Base-by-base conservation (phyloP, 1,140 invertebrate genomes). In the Lepidurus arcticus region DNA sequence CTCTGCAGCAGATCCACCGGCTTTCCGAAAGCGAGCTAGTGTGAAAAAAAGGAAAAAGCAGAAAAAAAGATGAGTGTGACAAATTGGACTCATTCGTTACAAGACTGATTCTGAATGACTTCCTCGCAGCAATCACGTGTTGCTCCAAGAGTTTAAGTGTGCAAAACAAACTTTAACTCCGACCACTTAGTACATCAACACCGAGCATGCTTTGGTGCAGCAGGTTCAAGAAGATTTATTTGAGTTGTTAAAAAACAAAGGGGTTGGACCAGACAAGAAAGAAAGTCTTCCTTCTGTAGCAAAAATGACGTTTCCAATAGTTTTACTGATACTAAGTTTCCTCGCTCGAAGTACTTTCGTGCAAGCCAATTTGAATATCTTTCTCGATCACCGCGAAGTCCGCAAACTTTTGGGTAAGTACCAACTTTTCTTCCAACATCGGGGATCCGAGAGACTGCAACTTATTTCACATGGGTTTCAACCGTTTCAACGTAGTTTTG, bases 321-420 rank as follows among this genome's bases (percentile, higher is more conserved):
- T 76, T 45, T 47, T 16, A 42, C 26, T 45, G 75, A 43, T 44
- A 44, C 34, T 44, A 7, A 44, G 26, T 42, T 16, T 76, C 43
- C 13, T 44, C 10, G n/a, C 47, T 44, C 42, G 13, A 42, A 42
- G 43, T 11, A 13, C 74, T 13, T 44, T 47, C 42, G 42, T 47
- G n/a, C 7, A 42, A 34, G 75, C 75, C 24, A 42, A 76, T 76
- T 76, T 76, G 42, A 76, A 76, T 76, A 76, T 76, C 75, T 76
- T 76, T n/a, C 75, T 76, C 9, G 75, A 76, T 47, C 75, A 76
- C 16, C 75, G 47, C 16, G 75, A 76, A 44, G 75, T 76, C 47
- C 75, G 75, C 26, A 44, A 47, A 45, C 75, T 76, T 44, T 42
- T 76, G 44, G 75, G 75, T 76, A 76, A 76, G 47, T 75, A n/a